These are phyloP conservation scores for Hirtodrosophila duncani DNA, from an alignment of 2,888 invertebrate species.

Conservation along the genomic window DNA sequence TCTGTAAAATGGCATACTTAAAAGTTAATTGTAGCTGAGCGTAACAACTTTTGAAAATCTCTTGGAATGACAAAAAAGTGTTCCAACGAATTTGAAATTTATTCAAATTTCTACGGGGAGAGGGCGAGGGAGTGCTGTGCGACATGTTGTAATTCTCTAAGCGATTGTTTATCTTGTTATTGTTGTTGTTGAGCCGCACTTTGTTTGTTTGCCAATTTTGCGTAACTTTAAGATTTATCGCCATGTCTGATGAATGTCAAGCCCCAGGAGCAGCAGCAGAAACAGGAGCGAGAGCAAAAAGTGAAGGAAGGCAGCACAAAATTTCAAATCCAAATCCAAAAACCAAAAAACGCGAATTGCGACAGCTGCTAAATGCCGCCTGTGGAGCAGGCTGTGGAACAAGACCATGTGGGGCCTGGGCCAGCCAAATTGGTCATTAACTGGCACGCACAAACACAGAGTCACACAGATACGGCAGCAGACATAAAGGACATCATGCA, in stretches of 20 bases:
- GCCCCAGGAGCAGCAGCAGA: no score
- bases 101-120: slow-evolving; percentile 71
- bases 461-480: not conserved
- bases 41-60: slow-evolving; percentile 42
- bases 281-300: no score
- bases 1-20: slow-evolving; percentile 65
- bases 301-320: slow-evolving; percentile 14
- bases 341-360: slow-evolving; percentile 60
- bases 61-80: not conserved
- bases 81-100: slow-evolving; percentile 60
- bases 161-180: slow-evolving; percentile 29
- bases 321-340: no score
- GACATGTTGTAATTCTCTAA: slow-evolving; percentile 67
- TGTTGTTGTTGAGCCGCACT: not conserved
- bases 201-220: slow-evolving; percentile 50
- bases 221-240: slow-evolving; percentile 67
- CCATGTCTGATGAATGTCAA: slow-evolving; percentile 50
- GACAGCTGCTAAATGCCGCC: slow-evolving; percentile 55
- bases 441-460: slow-evolving; percentile 37
- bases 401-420: not conserved
- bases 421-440: slow-evolving; percentile 69
- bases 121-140: no score
- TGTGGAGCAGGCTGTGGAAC: not conserved
- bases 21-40: slow-evolving; percentile 72
- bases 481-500: slow-evolving; percentile 20